Evolutionary conservation across 2,888 invertebrate species (phyloP).

Genomic region (Hirtodrosophila cameraria): DNA sequence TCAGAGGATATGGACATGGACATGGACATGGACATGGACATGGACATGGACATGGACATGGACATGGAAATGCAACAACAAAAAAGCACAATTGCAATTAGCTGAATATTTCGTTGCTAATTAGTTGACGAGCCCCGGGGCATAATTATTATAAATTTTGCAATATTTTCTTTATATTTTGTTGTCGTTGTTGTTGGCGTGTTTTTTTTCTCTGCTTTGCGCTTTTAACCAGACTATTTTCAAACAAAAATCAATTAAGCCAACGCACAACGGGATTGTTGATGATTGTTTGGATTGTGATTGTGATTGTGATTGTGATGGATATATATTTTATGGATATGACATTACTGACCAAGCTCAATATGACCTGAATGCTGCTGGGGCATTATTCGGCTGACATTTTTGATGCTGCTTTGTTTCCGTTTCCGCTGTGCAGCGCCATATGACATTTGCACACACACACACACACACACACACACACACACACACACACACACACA

Average conservation of each 20-base stretch:
- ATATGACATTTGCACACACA: conserved; percentile 46
- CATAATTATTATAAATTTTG: conserved; percentile 10
- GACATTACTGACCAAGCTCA: conserved; percentile 37
- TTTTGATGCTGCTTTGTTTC: conserved; percentile 68
- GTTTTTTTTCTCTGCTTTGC: too few species aligned
- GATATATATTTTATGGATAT: conserved; percentile 42
- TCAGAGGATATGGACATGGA: too few species aligned
- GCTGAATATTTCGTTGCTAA: conserved; percentile 42
- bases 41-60: too few species aligned
- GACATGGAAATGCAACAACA: background rate
- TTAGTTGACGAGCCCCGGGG: conserved; percentile 30
- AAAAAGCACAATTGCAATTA: conserved; percentile 52
- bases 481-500: background rate
- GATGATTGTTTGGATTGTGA: background rate
- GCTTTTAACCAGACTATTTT: too few species aligned
- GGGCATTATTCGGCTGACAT: conserved; percentile 45
- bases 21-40: too few species aligned
- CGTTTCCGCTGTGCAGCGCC: conserved; percentile 60
- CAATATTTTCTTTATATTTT: background rate
- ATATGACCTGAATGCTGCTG: conserved; percentile 12
- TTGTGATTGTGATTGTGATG: conserved; percentile 34
- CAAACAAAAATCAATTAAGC: conserved; percentile 36
- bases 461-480: too few species aligned
- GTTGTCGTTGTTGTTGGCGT: too few species aligned
- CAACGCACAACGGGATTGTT: conserved; percentile 14